A percentile compares a stretch with the other conserved stretches of the same genome.
These are phyloP conservation scores for Myiopsitta monachus DNA, from an alignment of 2,113 vertebrate species.

Conservation along the genomic window DNA sequence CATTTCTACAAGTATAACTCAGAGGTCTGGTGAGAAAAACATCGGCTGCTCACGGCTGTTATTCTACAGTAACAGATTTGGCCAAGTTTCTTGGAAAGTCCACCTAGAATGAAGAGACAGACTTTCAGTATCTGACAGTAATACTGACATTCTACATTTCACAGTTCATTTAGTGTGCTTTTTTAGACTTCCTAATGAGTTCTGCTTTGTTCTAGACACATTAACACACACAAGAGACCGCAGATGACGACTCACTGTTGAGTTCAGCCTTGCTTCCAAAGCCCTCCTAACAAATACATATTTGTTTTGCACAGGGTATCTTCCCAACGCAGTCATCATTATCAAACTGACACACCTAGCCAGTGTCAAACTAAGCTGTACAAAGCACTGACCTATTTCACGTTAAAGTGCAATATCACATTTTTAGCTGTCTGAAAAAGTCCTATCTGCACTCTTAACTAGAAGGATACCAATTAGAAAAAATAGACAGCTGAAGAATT, in stretches of 20 bases:
- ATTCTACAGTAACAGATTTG: conserved; percentile 97
- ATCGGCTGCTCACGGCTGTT: conserved; percentile 14
- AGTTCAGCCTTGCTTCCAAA: background rate
- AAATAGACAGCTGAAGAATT: background rate
- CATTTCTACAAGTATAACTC: background rate
- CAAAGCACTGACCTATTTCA: background rate
- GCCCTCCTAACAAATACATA: background rate
- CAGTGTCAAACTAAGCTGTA: background rate
- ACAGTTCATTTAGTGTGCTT: background rate
- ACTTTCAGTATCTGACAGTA: conserved; percentile 7
- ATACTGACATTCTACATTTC: background rate
- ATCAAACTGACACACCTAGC: background rate
- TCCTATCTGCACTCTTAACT: background rate
- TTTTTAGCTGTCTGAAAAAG: background rate
- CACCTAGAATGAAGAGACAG: conserved; percentile 79
- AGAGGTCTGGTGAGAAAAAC: background rate
- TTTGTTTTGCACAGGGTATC: background rate
- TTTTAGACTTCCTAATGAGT: background rate
- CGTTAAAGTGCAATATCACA: background rate
- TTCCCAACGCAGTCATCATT: background rate
- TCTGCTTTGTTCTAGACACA: conserved; percentile 11
- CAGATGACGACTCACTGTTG: background rate
- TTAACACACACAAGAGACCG: background rate
- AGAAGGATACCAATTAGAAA: background rate
- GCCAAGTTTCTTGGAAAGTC: conserved; percentile 96